phyloP scores from a whole-genome alignment of 2,113 vertebrate genomes.

The Spilogale gracilis region DNA sequence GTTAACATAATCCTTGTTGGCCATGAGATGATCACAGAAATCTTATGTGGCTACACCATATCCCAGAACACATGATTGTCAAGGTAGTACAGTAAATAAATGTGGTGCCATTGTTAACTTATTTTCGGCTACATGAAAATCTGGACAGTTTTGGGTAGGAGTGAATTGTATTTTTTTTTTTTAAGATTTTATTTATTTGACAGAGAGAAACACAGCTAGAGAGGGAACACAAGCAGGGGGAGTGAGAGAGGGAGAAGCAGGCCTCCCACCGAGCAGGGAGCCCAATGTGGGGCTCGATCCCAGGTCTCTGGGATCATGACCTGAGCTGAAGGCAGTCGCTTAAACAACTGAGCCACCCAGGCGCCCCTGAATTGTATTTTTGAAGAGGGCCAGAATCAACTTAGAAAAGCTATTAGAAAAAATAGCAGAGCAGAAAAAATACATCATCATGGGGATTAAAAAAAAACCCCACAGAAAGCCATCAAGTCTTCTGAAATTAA shows the following conservation, averaged over 20 bases:
- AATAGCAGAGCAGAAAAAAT: background rate
- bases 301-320: too few relatives aligned
- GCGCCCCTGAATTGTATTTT: background rate
- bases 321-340: too few relatives aligned
- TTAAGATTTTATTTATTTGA: too few relatives aligned
- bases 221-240: too few relatives aligned
- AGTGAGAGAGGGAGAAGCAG: too few relatives aligned
- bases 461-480: background rate
- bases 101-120: accelerated
- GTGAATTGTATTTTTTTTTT: background rate
- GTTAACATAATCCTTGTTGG: background rate
- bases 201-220: too few relatives aligned
- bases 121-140: background rate
- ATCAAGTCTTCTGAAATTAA: background rate
- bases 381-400: background rate
- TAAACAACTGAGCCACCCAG: too few relatives aligned
- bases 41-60: background rate
- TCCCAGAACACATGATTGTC: background rate
- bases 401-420: background rate
- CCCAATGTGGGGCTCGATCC: too few relatives aligned
- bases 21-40: background rate
- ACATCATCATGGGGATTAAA: background rate
- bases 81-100: background rate
- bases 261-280: too few relatives aligned
- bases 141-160: background rate